Base-by-base conservation (phyloP, 2,113 vertebrate species). In the Ondatra zibethicus region DNA sequence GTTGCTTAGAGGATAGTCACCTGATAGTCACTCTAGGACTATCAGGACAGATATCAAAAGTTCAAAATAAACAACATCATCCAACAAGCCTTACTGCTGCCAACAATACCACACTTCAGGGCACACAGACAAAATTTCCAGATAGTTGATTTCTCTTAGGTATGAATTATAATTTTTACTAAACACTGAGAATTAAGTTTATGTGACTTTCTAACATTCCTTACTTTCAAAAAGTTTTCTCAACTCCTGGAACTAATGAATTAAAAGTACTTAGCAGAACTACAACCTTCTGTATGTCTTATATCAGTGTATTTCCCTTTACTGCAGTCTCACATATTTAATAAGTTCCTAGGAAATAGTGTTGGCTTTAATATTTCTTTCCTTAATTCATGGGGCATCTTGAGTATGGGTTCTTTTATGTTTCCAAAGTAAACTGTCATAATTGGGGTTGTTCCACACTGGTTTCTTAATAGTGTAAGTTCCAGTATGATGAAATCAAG, bases 161-260 rank as follows among this genome's bases (percentile, higher is more conserved):
- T 91, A 19, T 72, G 33, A 66, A 13, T 91, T 42, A 42, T 45
- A 33, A 47, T 39, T 29, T 42, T 76, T 42, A 63, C 63, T 90
- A 85, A 78, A 86, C 14, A 45, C 6, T 42, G 73, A 90, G 58
- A 14, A 86, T 65, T 65, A n/a, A 76, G 63, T 47, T n/a, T 42
- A 81, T 17, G 7, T 16, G 27, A 70, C 39, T 88, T 92, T 55
- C 88, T 72, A 42, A 70, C 39, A 63, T 61, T 77, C 72, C 42
- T 92, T 94, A 68, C 89, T 68, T 88, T 92, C 68, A 45, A 65
- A 36, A 72, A 58, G 84, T 84, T 61, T 84, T 92, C 68, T 82
- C 42, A 68, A 87, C 65, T 73, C 23, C 36, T 75, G 87, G 17
- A 72, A 66, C 25, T 93, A 80, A 66, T 13, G n/a, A 80, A 75